These are phyloP conservation scores for Chymomyza costata DNA, from an alignment of 1,140 invertebrate genomes.

Conservation along the genomic window DNA sequence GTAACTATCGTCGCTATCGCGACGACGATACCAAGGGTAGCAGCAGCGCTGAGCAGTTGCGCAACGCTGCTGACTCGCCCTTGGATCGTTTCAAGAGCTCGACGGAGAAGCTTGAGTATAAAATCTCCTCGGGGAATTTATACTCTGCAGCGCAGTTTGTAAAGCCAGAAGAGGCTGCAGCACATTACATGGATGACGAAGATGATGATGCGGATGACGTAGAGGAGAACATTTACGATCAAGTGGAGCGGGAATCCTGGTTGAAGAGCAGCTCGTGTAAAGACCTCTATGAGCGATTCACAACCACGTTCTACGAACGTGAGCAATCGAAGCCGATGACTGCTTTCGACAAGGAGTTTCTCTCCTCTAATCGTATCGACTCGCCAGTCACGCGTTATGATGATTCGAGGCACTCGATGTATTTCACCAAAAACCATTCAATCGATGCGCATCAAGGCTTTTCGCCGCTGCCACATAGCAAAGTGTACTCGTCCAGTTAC, in stretches of 20 bases:
- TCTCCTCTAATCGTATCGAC: conserved; percentile 78
- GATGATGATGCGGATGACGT: conserved; percentile 52
- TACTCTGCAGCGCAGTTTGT: conserved; percentile 75
- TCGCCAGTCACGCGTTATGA: conserved; percentile 86
- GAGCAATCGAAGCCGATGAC: conserved; percentile 64
- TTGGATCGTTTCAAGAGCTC: conserved; percentile 58
- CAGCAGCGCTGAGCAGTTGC: conserved; percentile 16
- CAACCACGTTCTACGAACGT: conserved; percentile 42
- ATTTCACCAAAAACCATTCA: conserved; percentile 74
- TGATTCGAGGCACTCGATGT: conserved; percentile 80
- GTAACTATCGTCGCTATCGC: conserved; percentile 8
- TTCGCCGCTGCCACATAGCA: conserved; percentile 68
- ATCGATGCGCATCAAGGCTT: conserved; percentile 71
- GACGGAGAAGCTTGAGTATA: conserved; percentile 77
- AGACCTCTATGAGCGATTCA: conserved; percentile 79
- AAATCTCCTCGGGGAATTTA: conserved; percentile 76
- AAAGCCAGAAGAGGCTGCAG: conserved; percentile 60
- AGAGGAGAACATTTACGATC: conserved; percentile 73
- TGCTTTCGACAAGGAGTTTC: conserved; percentile 71
- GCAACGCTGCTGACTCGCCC: conserved; percentile 16
- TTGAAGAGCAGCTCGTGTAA: conserved; percentile 87
- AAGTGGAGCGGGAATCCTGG: conserved; percentile 77
- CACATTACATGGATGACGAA: conserved; percentile 62
- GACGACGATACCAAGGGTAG: conserved; percentile 13
- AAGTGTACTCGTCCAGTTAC: conserved; percentile 89